Evolutionary conservation across 2,797 vertebrate genomes (phyloP).

Genomic region (Melanotaenia nigrans): DNA sequence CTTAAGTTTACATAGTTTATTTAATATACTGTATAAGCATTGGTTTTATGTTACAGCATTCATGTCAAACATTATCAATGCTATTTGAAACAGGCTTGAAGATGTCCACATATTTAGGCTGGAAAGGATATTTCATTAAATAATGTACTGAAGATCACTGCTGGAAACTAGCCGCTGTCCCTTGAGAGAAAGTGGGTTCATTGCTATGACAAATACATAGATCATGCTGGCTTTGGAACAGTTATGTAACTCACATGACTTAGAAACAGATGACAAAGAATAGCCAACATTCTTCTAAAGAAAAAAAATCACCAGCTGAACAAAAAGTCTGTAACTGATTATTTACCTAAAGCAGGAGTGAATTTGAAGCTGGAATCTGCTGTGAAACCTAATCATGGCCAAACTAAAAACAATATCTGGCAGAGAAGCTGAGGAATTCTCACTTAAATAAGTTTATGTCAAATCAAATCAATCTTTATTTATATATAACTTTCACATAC

Average conservation of each 20-base stretch:
- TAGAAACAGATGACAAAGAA: conserved; percentile 43
- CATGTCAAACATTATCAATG: background rate
- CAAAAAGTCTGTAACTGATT: background rate
- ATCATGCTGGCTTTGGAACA: conserved; percentile 37
- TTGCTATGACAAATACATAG: conserved; percentile 10
- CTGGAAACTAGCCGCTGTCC: conserved; percentile 5
- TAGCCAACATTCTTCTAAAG: conserved; percentile 31
- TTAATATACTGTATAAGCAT: background rate
- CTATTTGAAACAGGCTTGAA: background rate
- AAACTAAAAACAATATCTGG: too few species aligned
- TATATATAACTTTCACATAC: too few species aligned
- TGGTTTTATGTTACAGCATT: background rate
- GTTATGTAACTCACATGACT: conserved; percentile 42
- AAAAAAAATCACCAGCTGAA: conserved; percentile 22
- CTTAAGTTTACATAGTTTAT: too few species aligned
- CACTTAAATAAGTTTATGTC: background rate
- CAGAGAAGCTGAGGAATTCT: background rate
- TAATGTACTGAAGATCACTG: conserved; percentile 14
- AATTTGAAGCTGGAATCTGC: background rate
- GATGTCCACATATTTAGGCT: too few species aligned
- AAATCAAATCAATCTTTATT: too few species aligned
- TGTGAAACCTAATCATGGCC: background rate
- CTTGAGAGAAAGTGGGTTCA: conserved; percentile 12
- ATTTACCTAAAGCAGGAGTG: background rate
- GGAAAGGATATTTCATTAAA: conserved; percentile 10